Conservation (phyloP, 2,797 vertebrate genomes). For the Schizopygopsis malacanthus region DNA sequence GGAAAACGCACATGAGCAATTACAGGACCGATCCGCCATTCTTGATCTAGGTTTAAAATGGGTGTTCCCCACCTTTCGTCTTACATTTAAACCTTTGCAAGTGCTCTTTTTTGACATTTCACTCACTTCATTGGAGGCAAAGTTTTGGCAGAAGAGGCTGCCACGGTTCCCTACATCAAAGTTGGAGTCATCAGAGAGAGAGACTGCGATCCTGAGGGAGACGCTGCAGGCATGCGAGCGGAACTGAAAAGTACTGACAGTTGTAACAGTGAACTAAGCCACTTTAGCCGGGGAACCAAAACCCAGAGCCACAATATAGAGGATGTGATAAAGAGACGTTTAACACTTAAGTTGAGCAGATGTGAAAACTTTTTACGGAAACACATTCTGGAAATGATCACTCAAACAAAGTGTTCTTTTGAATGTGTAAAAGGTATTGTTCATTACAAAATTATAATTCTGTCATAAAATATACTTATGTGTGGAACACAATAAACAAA, state of each 20-base stretch:
- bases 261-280: constrained; percentile 53
- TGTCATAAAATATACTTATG: background rate
- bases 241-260: constrained; percentile 59
- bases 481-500: background rate
- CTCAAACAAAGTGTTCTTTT: background rate
- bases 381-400: background rate
- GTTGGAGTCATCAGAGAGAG: constrained; percentile 66
- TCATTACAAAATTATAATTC: background rate
- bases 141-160: constrained; percentile 65
- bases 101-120: constrained; percentile 63
- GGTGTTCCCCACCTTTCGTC: constrained; percentile 25
- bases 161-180: constrained; percentile 74
- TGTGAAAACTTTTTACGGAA: background rate
- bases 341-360: background rate
- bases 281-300: constrained; percentile 45
- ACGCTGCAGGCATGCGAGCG: constrained; percentile 46
- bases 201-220: constrained; percentile 57
- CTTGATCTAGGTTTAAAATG: constrained; percentile 27
- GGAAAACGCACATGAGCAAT: background rate
- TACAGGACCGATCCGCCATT: constrained; percentile 6
- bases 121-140: constrained; percentile 66
- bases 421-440: background rate
- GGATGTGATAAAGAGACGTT: constrained; percentile 44
- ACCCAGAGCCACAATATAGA: constrained; percentile 35
- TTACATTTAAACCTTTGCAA: constrained; percentile 35